Evolutionary conservation across 2,888 invertebrate genomes (phyloP), one percentile per base, ranked within the genome.

Genomic region (Serripes groenlandicus): DNA sequence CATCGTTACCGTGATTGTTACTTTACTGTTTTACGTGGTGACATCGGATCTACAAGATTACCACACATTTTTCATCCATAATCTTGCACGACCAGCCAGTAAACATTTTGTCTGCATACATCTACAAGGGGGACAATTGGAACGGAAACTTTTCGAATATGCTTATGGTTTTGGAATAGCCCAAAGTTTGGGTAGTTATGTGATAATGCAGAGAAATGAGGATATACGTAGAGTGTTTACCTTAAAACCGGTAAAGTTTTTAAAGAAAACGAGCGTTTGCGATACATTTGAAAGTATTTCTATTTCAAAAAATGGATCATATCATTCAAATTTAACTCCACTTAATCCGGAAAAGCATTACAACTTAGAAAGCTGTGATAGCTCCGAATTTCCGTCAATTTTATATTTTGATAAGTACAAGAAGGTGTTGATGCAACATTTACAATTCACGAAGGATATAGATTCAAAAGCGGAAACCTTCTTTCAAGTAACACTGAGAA

Each of bases 81-180:
- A 60, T 4, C 30, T 64, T 23, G 62, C 42, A 30, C 62, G 62
- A 23, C 74, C 74, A 5, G 52, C 49, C 32, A 34, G 64, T 26
- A 74, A 64, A 54, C 62, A 52, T 28, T 74, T 62, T 23, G 54
- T 74, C 32, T 74, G 74, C 34, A 11, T 62, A 15, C 34, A 66
- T 15, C 5, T 34, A 0, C 37, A 23, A 0, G 74, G 74, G 11
- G 42, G 9, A 42, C 35, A 52, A 42, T 28, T 74, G 21, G 52
- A 64, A 49, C 37, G 11, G 3, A 54, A 34, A 18, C 4, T 74
- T 5, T 74, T 74, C 26, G 49, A 49, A 52, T 64, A 37, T 23
- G 64, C 74, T 4, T 74, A 37, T 54, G 52, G 64, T 0, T 49
- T 74, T 54, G 74, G 74, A 11, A 28, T 74, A 5, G 64, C 74